Percentiles rank a stretch among this genome's conserved stretches.
Conservation (phyloP, 2,797 vertebrate genomes). For the Anolis apletophallus region DNA sequence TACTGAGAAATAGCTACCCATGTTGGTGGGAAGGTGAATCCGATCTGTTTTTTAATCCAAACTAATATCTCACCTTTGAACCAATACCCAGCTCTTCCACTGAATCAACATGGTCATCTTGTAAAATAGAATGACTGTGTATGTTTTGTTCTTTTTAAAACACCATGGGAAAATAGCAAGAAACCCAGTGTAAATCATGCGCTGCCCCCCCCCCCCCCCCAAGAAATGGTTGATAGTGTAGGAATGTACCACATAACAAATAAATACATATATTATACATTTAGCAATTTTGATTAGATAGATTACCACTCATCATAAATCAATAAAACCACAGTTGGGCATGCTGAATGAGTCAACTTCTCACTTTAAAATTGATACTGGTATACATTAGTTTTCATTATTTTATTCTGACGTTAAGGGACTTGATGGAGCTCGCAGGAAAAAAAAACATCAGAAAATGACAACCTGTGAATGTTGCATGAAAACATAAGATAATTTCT, state of each 20-base stretch:
- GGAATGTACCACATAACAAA: background rate
- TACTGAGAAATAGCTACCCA: background rate
- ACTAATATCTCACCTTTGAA: too few species aligned
- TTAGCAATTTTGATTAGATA: background rate
- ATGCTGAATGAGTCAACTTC: background rate
- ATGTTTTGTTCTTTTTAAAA: background rate
- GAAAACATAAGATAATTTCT: background rate
- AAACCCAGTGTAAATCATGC: background rate
- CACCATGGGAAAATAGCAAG: background rate
- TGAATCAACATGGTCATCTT: background rate
- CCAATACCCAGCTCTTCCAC: background rate
- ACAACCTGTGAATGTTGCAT: constrained; percentile 3
- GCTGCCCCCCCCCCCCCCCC: too few species aligned
- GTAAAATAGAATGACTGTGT: background rate
- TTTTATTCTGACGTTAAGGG: constrained; percentile 12
- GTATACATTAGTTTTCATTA: background rate
- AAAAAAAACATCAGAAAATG: constrained; percentile 25
- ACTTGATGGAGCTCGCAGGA: background rate
- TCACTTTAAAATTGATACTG: constrained; percentile 1
- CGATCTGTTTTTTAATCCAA: too few species aligned
- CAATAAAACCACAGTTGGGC: background rate
- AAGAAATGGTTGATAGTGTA: background rate
- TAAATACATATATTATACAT: background rate
- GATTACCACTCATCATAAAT: background rate
- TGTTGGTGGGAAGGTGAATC: too few species aligned